These are phyloP conservation scores for Sebastes schlegelii DNA, from an alignment of 2,113 vertebrate species.

Conservation along the genomic window DNA sequence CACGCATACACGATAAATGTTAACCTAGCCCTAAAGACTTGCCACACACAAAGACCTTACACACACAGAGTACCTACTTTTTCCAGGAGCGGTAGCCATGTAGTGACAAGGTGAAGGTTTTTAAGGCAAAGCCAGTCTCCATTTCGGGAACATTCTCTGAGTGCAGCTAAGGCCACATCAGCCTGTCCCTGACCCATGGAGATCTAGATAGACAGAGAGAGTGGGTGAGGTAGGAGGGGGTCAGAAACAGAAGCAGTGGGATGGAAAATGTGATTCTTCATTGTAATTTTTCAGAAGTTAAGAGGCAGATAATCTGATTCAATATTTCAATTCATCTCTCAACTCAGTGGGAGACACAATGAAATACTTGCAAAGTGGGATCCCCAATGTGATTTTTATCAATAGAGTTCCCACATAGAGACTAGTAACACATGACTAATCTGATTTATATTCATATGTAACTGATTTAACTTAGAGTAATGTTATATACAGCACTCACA, in stretches of 20 bases:
- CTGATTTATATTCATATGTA: slow-evolving; percentile 11
- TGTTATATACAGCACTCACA: neutral
- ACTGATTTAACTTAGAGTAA: neutral
- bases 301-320: slow-evolving; percentile 29
- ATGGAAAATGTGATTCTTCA: slow-evolving; percentile 50
- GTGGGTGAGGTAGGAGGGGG: neutral
- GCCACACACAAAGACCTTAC: neutral
- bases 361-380: slow-evolving; percentile 15
- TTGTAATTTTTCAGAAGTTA: slow-evolving; percentile 24
- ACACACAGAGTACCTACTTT: slow-evolving; percentile 85
- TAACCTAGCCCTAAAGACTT: neutral
- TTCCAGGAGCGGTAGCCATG: slow-evolving; percentile 95
- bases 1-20: neutral
- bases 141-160: slow-evolving; percentile 90
- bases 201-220: slow-evolving; percentile 84
- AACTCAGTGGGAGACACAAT: neutral
- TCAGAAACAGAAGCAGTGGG: slow-evolving; percentile 40
- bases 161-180: slow-evolving; percentile 92
- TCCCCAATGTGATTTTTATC: slow-evolving; percentile 24
- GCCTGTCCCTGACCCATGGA: slow-evolving; percentile 99
- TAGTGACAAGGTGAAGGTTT: slow-evolving; percentile 96
- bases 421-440: slow-evolving; percentile 6
- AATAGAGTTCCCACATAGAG: slow-evolving; percentile 2
- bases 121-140: slow-evolving; percentile 98
- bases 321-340: slow-evolving; percentile 26